These are phyloP conservation scores for Caenorhabditis japonica DNA, from an alignment of 2,888 invertebrate genomes.

Conservation along the genomic window DNA sequence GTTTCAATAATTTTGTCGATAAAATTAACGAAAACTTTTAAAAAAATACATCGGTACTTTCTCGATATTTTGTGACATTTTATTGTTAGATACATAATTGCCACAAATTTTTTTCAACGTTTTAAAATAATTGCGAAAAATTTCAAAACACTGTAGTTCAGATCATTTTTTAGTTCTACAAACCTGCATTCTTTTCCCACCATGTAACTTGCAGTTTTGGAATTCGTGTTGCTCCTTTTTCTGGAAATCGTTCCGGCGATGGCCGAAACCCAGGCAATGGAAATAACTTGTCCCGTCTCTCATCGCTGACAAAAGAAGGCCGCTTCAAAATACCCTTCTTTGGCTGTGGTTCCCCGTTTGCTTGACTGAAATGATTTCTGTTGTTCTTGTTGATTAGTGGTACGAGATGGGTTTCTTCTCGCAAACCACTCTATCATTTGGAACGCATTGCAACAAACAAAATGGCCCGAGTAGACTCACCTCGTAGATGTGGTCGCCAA, in stretches of 20 bases:
- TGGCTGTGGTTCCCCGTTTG: conserved; percentile 50
- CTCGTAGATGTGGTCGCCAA: conserved; percentile 51
- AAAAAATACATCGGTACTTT: too few species aligned
- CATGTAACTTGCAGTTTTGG: conserved; percentile 75
- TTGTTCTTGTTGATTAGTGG: conserved; percentile 3
- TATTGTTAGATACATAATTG: too few species aligned
- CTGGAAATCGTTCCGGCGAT: conserved; percentile 66
- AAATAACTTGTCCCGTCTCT: conserved; percentile 54
- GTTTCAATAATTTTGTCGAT: neutral
- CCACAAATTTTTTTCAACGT: too few species aligned
- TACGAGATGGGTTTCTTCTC: neutral
- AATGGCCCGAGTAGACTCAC: conserved; percentile 23
- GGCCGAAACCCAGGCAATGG: conserved; percentile 59
- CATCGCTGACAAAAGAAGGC: conserved; percentile 53
- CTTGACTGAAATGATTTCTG: conserved; percentile 29
- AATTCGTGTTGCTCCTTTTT: conserved; percentile 60
- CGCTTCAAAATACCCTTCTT: conserved; percentile 72
- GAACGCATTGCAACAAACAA: conserved; percentile 33
- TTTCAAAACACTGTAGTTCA: too few species aligned
- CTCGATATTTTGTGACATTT: too few species aligned
- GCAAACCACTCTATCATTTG: conserved; percentile 1
- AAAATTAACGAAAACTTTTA: too few species aligned
- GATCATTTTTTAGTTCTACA: neutral
- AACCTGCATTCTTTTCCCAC: conserved; percentile 76
- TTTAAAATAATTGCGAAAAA: too few species aligned